phyloP scores from a whole-genome alignment of 2,113 vertebrate species.

The Lynx canadensis region DNA sequence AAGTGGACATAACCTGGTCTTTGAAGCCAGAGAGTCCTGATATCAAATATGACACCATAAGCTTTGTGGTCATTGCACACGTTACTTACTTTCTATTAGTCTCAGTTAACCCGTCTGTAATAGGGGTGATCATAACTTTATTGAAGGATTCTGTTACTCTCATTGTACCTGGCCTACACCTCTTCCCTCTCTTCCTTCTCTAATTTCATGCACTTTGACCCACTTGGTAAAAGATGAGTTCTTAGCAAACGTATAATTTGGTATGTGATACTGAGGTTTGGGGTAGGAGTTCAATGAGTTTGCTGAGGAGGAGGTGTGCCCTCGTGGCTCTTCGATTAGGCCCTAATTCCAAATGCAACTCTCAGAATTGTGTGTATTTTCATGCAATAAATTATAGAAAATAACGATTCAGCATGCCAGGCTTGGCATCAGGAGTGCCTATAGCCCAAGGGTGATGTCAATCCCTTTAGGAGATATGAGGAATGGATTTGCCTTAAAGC shows the following conservation, averaged over 20 bases:
- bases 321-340: constrained; percentile 27
- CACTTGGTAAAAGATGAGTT: background rate
- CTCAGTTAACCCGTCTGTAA: background rate
- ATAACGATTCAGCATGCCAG: constrained; percentile 56
- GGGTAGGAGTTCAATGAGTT: background rate
- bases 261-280: background rate
- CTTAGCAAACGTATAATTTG: background rate
- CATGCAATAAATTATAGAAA: constrained; percentile 67
- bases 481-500: constrained; percentile 75
- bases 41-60: background rate
- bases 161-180: background rate
- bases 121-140: background rate
- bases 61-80: background rate
- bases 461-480: constrained; percentile 60
- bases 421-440: constrained; percentile 62
- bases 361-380: constrained; percentile 62
- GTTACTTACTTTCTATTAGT: background rate
- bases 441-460: constrained; percentile 48
- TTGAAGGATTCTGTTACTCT: background rate
- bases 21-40: background rate
- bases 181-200: background rate
- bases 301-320: background rate
- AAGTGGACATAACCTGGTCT: background rate
- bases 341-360: constrained; percentile 54
- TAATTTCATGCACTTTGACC: background rate